Evolutionary conservation across 1,140 invertebrate genomes (phyloP).

Genomic region (Hycleus phaleratus): DNA sequence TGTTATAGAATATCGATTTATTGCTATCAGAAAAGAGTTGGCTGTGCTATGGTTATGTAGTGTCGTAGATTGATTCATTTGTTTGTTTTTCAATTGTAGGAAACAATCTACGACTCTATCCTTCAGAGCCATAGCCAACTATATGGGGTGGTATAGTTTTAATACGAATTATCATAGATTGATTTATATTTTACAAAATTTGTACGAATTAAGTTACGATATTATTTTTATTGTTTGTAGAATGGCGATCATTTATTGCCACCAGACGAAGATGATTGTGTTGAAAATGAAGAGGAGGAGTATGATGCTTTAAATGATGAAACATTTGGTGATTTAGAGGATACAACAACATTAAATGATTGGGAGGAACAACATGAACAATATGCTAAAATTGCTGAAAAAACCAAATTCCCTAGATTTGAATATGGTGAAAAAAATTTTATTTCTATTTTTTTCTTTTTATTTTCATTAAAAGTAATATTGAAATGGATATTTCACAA

Average conservation of each 20-base stretch:
- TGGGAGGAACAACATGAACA: slow-evolving; percentile 68
- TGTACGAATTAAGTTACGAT: too few relatives aligned
- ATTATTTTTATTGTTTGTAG: slow-evolving; percentile 7
- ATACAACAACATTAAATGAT: slow-evolving; percentile 47
- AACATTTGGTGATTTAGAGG: slow-evolving; percentile 71
- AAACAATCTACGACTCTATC: too few relatives aligned
- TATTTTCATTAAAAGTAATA: background rate
- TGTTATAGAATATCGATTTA: too few relatives aligned
- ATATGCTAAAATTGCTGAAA: slow-evolving; percentile 53
- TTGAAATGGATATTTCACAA: background rate
- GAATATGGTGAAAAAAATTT: slow-evolving; percentile 29
- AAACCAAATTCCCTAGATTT: slow-evolving; percentile 36
- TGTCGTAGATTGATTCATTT: too few relatives aligned
- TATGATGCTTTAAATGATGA: slow-evolving; percentile 87
- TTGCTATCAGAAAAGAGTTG: too few relatives aligned
- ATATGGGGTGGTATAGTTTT: too few relatives aligned
- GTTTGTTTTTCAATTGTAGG: too few relatives aligned
- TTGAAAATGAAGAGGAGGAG: slow-evolving; percentile 68
- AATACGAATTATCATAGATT: too few relatives aligned
- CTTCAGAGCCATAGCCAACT: too few relatives aligned
- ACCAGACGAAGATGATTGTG: slow-evolving; percentile 50
- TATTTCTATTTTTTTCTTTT: background rate
- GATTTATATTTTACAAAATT: too few relatives aligned
- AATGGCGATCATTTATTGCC: slow-evolving; percentile 34
- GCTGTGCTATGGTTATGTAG: too few relatives aligned